Evolutionary conservation across 2,113 vertebrate genomes (phyloP).

Genomic region (Saiga tatarica): DNA sequence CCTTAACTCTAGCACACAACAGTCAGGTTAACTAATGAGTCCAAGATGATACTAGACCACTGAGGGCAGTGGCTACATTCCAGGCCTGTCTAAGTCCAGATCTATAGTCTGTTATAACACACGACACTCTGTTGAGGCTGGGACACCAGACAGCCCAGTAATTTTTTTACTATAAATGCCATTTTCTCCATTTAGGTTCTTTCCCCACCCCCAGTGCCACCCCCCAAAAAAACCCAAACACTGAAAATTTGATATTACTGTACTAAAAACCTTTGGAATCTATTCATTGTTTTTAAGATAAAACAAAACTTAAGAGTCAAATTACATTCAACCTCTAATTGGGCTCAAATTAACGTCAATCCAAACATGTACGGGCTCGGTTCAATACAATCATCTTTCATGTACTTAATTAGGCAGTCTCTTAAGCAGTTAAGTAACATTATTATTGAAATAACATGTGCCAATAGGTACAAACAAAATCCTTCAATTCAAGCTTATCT

Average conservation of each 20-base stretch:
- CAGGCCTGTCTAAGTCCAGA: no score
- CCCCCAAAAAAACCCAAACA: neutral
- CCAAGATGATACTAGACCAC: neutral
- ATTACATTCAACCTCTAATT: neutral
- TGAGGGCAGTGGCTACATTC: no score
- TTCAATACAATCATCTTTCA: neutral
- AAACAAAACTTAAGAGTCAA: neutral
- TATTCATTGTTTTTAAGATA: neutral
- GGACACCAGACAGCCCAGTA: neutral
- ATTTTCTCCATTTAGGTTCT: neutral
- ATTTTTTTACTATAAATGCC: neutral
- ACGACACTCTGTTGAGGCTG: neutral
- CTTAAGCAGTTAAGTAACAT: neutral
- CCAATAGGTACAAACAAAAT: neutral
- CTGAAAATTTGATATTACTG: neutral
- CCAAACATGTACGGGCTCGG: neutral
- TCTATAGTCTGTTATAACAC: neutral
- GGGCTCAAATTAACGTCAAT: neutral
- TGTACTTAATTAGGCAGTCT: neutral
- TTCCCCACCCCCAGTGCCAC: accelerated
- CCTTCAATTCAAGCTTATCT: neutral
- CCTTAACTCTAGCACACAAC: neutral
- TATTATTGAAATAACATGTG: neutral
- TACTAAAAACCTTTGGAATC: neutral
- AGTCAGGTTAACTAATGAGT: neutral